These are phyloP conservation scores for Slavum lentiscoides DNA, from an alignment of 2,888 invertebrate genomes.

Conservation along the genomic window DNA sequence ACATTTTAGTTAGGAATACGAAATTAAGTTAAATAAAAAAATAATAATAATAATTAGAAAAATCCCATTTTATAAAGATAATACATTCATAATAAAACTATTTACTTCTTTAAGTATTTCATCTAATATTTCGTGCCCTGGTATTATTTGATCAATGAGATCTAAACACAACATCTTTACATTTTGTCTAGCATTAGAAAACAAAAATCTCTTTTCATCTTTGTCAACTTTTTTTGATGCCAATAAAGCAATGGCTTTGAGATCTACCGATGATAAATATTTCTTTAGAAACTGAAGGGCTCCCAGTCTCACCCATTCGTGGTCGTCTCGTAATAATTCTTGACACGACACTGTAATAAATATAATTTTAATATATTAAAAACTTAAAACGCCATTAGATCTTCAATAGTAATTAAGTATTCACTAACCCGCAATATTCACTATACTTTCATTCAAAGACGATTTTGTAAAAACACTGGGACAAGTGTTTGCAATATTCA, in stretches of 20 bases:
- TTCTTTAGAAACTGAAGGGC: constrained; percentile 77
- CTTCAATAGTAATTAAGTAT: constrained; percentile 58
- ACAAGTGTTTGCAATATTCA: constrained; percentile 71
- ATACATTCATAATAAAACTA: not conserved
- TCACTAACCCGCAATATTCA: constrained; percentile 37
- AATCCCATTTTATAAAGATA: too few relatives aligned
- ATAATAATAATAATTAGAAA: too few relatives aligned
- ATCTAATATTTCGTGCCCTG: constrained; percentile 66
- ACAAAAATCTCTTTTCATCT: constrained; percentile 37
- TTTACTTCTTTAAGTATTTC: constrained; percentile 73
- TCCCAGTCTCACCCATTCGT: constrained; percentile 82
- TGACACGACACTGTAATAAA: constrained; percentile 67
- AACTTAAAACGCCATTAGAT: constrained; percentile 60
- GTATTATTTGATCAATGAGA: constrained; percentile 74
- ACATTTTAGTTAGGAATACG: not conserved
- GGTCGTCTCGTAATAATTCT: constrained; percentile 76
- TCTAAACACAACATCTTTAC: constrained; percentile 73
- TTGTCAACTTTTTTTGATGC: constrained; percentile 49
- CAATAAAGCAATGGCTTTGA: constrained; percentile 65
- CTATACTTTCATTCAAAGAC: constrained; percentile 60
- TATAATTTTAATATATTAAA: not conserved
- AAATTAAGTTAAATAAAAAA: not conserved
- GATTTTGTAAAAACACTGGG: constrained; percentile 62
- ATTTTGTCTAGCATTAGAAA: constrained; percentile 63
- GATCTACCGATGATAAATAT: constrained; percentile 69